Evolutionary conservation across 2,113 vertebrate species (phyloP).

Genomic region (Bujurquina vittata): DNA sequence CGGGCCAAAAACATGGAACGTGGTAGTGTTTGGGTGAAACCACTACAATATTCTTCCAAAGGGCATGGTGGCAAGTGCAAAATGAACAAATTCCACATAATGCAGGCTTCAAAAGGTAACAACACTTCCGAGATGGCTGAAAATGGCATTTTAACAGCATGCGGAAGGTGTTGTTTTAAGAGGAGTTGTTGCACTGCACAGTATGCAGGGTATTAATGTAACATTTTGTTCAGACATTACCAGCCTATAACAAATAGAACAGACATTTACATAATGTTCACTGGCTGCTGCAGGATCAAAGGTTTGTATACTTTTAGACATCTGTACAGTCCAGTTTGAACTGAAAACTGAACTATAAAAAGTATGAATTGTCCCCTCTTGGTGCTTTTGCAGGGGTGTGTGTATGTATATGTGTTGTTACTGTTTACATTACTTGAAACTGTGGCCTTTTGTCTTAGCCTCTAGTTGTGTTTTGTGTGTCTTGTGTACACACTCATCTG

Average conservation of each 20-base stretch:
- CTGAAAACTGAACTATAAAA: constrained; percentile 4
- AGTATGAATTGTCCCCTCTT: not conserved
- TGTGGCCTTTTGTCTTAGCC: constrained; percentile 15
- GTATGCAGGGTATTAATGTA: not conserved
- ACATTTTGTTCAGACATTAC: not conserved
- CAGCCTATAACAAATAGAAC: not conserved
- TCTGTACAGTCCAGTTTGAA: not conserved
- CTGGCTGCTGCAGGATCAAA: not conserved
- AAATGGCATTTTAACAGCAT: constrained; percentile 7
- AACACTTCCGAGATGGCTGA: not conserved
- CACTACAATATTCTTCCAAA: constrained; percentile 47
- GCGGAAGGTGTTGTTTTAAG: not conserved
- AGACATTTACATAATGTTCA: not conserved
- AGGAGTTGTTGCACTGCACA: not conserved
- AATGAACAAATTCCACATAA: not conserved
- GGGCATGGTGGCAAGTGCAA: not conserved
- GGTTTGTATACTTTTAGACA: constrained; percentile 34
- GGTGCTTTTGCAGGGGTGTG: constrained; percentile 5
- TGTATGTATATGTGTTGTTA: not conserved
- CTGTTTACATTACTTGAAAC: constrained; percentile 46
- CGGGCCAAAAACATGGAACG: constrained; percentile 6
- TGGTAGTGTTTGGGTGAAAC: constrained; percentile 10
- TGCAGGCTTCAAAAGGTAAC: constrained; percentile 3
- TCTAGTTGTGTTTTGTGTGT: not conserved
- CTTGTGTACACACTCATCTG: not conserved